A percentile compares a stretch with the other conserved stretches of the same genome.
Conservation (phyloP, 2,888 invertebrate genomes). For the Xestia c-nigrum region DNA sequence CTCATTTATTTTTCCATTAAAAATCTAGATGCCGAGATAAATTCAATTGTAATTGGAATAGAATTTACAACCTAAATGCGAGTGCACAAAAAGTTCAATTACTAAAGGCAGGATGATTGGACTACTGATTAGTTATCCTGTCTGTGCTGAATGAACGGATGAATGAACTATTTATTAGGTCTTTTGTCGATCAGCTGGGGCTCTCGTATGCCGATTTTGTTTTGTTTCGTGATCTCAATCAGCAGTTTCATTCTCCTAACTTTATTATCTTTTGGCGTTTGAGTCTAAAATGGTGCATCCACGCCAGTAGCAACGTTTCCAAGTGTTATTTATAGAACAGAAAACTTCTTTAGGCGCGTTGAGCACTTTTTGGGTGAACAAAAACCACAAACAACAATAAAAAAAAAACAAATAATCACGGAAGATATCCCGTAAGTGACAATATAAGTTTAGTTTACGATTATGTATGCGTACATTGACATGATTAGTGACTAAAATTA, state of each 20-base stretch:
- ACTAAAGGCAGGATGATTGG: constrained; percentile 29
- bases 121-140: constrained; percentile 24
- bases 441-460: too few species aligned
- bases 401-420: too few species aligned
- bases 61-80: constrained; percentile 34
- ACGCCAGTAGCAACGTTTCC: too few species aligned
- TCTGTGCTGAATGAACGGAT: constrained; percentile 17
- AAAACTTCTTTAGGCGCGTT: too few species aligned
- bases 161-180: constrained; percentile 12
- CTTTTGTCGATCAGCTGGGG: constrained; percentile 6
- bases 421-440: too few species aligned
- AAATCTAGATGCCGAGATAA: constrained; percentile 26
- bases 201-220: not conserved
- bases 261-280: not conserved
- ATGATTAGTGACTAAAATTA: too few species aligned
- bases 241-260: not conserved
- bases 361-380: too few species aligned
- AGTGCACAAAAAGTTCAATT: constrained; percentile 53
- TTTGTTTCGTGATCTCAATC: not conserved
- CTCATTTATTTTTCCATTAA: constrained; percentile 40
- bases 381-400: too few species aligned
- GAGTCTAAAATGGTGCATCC: not conserved
- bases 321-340: too few species aligned
- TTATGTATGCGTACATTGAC: too few species aligned
- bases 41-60: constrained; percentile 51